A percentile compares a stretch with the other conserved stretches of the same genome.
Conservation (phyloP, 1,140 invertebrate genomes). For the Listronotus bonariensis region DNA sequence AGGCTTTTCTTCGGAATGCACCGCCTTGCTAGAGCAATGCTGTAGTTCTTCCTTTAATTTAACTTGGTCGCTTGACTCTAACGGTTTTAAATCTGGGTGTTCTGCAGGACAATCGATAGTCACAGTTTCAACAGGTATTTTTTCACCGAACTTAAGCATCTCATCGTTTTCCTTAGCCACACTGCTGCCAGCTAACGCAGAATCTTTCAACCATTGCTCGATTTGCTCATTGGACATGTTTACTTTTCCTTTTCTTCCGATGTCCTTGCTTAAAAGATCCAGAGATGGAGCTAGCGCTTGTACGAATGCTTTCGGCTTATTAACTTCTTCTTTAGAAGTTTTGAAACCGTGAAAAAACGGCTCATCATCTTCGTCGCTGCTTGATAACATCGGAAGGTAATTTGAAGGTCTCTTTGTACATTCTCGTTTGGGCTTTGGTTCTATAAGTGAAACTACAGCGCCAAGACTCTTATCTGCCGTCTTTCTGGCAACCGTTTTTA, state of each 20-base stretch:
- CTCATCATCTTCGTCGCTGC: conserved; percentile 59
- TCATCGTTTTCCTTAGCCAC: conserved; percentile 51
- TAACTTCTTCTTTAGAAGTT: conserved; percentile 29
- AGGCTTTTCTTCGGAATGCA: conserved; percentile 6
- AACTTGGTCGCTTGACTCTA: neutral
- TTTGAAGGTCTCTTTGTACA: conserved; percentile 52
- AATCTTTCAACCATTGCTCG: conserved; percentile 71
- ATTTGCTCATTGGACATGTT: conserved; percentile 75
- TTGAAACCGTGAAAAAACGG: conserved; percentile 61
- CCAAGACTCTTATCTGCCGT: conserved; percentile 10
- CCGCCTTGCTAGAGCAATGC: conserved; percentile 1
- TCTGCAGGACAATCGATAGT: conserved; percentile 33
- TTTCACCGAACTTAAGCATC: conserved; percentile 51
- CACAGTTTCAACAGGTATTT: conserved; percentile 44
- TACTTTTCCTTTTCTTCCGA: conserved; percentile 64
- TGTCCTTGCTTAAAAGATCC: conserved; percentile 51
- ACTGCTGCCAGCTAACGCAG: conserved; percentile 49
- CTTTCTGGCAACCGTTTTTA: conserved; percentile 17
- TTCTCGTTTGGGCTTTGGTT: conserved; percentile 50
- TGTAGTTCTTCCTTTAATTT: conserved; percentile 14
- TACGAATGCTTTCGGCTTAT: conserved; percentile 32
- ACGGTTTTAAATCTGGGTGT: neutral
- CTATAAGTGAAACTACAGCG: conserved; percentile 15
- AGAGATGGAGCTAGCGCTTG: conserved; percentile 29
- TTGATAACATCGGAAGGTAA: conserved; percentile 52